A percentile compares a stretch with the other conserved stretches of the same genome.
Conservation (phyloP, 35 echinoderm and acorn worm species). For the Ophioderma brevispina region DNA sequence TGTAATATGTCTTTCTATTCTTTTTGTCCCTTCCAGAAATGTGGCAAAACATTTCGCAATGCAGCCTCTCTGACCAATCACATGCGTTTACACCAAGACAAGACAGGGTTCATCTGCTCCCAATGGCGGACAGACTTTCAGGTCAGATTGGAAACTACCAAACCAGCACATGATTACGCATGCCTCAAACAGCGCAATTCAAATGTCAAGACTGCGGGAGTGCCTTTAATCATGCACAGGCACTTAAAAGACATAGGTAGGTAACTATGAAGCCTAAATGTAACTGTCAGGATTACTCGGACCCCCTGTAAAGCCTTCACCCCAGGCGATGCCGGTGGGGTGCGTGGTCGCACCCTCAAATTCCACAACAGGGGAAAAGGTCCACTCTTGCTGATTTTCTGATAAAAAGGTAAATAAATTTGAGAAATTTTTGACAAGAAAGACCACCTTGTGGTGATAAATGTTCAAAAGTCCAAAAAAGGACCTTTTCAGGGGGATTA, state of each 20-base stretch:
- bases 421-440: too few species aligned
- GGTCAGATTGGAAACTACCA: slow-evolving; percentile 28
- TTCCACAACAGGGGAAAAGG: too few species aligned
- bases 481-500: too few species aligned
- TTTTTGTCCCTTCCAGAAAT: background rate
- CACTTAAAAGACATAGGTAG: background rate
- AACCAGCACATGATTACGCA: slow-evolving; percentile 17
- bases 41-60: background rate
- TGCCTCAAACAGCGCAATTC: background rate
- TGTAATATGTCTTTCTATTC: background rate
- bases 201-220: background rate
- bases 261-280: too few species aligned
- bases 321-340: too few species aligned
- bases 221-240: slow-evolving; percentile 21
- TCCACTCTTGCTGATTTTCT: too few species aligned
- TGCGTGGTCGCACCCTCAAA: too few species aligned
- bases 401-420: too few species aligned
- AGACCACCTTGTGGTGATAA: too few species aligned
- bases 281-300: too few species aligned
- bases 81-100: background rate
- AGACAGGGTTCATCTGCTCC: background rate
- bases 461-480: too few species aligned
- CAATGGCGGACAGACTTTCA: background rate
- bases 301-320: too few species aligned
- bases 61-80: background rate